These are phyloP conservation scores for Pristionchus pacificus DNA, from an alignment of 1,140 invertebrate species.

Conservation along the genomic window DNA sequence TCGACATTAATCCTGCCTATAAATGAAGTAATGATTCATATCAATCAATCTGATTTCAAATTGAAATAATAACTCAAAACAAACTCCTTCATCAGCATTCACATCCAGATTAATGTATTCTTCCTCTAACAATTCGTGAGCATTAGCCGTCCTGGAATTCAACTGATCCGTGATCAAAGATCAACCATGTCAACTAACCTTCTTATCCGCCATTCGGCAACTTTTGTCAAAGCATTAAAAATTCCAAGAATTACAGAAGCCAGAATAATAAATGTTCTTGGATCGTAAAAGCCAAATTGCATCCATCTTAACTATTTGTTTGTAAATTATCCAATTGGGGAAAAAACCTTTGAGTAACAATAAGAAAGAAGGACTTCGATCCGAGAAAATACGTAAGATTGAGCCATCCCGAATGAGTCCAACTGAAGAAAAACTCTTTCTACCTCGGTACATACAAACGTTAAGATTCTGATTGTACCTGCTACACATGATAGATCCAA, in stretches of 20 bases:
- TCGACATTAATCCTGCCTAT: conserved; percentile 38
- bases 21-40: conserved; percentile 29
- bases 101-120: conserved; percentile 7
- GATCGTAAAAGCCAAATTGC: conserved; percentile 31
- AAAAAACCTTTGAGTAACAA: conserved; percentile 6
- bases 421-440: not conserved
- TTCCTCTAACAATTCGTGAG: conserved; percentile 8
- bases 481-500: conserved; percentile 5
- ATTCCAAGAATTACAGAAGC: conserved; percentile 20
- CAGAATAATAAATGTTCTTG: conserved; percentile 20
- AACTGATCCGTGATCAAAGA: not conserved
- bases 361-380: conserved; percentile 34
- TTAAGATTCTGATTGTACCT: too few relatives aligned
- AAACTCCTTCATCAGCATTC: conserved; percentile 30
- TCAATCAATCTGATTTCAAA: conserved; percentile 8
- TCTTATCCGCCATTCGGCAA: conserved; percentile 32
- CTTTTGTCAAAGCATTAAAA: conserved; percentile 19
- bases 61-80: conserved; percentile 21
- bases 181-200: conserved; percentile 27
- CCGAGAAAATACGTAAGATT: conserved; percentile 20
- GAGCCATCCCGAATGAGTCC: not conserved
- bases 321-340: not conserved
- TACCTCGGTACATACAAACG: too few relatives aligned
- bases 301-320: conserved; percentile 24
- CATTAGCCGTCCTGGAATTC: conserved; percentile 2